Evolutionary conservation across 2,888 invertebrate species (phyloP).

Genomic region (Drosophila rubida): DNA sequence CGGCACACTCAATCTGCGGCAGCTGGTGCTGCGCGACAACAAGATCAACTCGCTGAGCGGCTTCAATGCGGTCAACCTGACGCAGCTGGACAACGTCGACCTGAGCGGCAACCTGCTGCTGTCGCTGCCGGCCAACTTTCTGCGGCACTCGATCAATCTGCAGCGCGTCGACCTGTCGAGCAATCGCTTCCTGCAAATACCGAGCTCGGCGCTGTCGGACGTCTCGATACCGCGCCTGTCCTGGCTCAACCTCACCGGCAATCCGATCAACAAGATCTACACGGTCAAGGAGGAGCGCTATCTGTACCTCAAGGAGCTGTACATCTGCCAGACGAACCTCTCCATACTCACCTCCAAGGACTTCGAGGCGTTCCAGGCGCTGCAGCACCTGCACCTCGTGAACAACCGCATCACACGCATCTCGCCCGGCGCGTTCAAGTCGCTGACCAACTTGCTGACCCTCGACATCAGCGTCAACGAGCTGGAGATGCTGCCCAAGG

Average conservation of each 20-base stretch:
- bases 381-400: slow-evolving; percentile 90
- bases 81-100: slow-evolving; percentile 90
- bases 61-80: slow-evolving; percentile 91
- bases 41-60: slow-evolving; percentile 90
- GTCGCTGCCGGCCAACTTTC: slow-evolving; percentile 92
- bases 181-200: slow-evolving; percentile 92
- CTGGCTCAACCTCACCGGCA: slow-evolving; percentile 93
- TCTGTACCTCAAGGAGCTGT: slow-evolving; percentile 92
- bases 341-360: slow-evolving; percentile 93
- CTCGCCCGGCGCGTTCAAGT: slow-evolving; percentile 93
- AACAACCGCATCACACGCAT: slow-evolving; percentile 91
- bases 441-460: slow-evolving; percentile 90
- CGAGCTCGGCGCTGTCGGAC: slow-evolving; percentile 90
- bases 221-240: slow-evolving; percentile 90
- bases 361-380: slow-evolving; percentile 92
- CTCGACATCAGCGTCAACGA: slow-evolving; percentile 93
- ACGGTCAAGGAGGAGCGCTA: slow-evolving; percentile 89
- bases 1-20: slow-evolving; percentile 90
- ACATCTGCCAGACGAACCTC: slow-evolving; percentile 92
- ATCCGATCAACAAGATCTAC: slow-evolving; percentile 91
- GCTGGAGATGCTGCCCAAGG: slow-evolving; percentile 92
- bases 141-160: slow-evolving; percentile 89
- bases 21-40: slow-evolving; percentile 91
- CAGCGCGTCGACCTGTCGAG: slow-evolving; percentile 91
- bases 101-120: slow-evolving; percentile 91